Evolutionary conservation across 2,888 invertebrate genomes (phyloP).

Genomic region (Torymus tubicola): DNA sequence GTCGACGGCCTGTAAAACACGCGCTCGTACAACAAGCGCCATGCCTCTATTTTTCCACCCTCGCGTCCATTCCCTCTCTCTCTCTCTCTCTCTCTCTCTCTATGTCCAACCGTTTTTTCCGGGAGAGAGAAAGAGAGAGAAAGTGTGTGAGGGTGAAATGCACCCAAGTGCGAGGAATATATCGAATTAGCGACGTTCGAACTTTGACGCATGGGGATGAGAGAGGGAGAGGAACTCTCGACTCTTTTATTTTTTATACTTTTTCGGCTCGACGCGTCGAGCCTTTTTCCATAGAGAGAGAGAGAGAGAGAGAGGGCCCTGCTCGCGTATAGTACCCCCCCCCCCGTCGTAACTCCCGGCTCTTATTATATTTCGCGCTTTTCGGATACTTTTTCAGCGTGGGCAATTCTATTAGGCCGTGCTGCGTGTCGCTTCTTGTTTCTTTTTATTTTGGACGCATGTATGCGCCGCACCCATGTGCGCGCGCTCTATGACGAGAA

Average conservation of each 20-base stretch:
- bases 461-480: no score
- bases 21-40: constrained; percentile 13
- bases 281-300: no score
- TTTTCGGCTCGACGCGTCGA: background rate
- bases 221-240: no score
- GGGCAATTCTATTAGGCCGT: no score
- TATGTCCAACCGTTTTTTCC: constrained; percentile 3
- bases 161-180: constrained; percentile 29
- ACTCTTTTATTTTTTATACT: constrained; percentile 13
- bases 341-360: no score
- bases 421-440: no score
- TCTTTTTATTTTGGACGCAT: no score
- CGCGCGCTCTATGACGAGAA: no score
- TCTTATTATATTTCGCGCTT: constrained; percentile 17
- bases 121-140: background rate
- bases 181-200: constrained; percentile 34
- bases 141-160: background rate
- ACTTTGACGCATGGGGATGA: background rate
- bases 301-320: no score
- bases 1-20: constrained; percentile 39
- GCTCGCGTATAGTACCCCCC: background rate
- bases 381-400: background rate
- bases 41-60: background rate
- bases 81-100: background rate
- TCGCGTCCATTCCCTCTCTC: constrained; percentile 10